Percentiles rank a stretch among this genome's conserved stretches.
Conservation (phyloP, 1,140 invertebrate species). For the Agraylea sexmaculata region DNA sequence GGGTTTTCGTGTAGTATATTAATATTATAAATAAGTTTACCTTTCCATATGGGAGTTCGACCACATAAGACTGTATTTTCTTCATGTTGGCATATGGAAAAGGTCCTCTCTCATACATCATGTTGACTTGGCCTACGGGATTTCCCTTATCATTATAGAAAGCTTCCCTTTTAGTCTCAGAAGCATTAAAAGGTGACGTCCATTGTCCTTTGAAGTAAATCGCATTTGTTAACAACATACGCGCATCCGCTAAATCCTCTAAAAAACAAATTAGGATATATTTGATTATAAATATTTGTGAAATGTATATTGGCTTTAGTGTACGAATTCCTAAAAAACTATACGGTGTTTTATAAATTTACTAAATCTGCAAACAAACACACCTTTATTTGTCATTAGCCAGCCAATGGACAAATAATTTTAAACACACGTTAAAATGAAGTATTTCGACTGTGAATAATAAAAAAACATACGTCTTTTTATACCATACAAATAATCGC, state of each 20-base stretch:
- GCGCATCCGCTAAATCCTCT: conserved; percentile 39
- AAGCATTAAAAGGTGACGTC: conserved; percentile 57
- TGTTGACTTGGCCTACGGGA: conserved; percentile 41
- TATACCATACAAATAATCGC: too few relatives aligned
- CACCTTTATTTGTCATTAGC: too few relatives aligned
- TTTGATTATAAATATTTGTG: conserved; percentile 1
- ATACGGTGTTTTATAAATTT: too few relatives aligned
- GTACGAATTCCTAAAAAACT: too few relatives aligned
- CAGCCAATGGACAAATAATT: too few relatives aligned
- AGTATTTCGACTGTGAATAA: too few relatives aligned
- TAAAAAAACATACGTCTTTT: too few relatives aligned
- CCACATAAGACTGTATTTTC: conserved; percentile 45
- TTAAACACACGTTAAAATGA: too few relatives aligned
- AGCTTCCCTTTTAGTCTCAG: conserved; percentile 39
- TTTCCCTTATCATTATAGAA: conserved; percentile 42
- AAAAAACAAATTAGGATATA: conserved; percentile 25
- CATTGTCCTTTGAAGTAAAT: conserved; percentile 77
- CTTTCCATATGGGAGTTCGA: conserved; percentile 60
- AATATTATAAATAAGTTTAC: too few relatives aligned
- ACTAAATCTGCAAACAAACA: too few relatives aligned
- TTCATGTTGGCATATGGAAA: conserved; percentile 42
- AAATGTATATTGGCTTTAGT: too few relatives aligned
- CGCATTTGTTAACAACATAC: conserved; percentile 61
- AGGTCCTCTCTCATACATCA: conserved; percentile 46
- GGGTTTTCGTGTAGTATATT: too few relatives aligned